A percentile compares a stretch with the other conserved stretches of the same genome.
phyloP scores from a whole-genome alignment of 2,888 invertebrate genomes.

The Oxytorus armatus region DNA sequence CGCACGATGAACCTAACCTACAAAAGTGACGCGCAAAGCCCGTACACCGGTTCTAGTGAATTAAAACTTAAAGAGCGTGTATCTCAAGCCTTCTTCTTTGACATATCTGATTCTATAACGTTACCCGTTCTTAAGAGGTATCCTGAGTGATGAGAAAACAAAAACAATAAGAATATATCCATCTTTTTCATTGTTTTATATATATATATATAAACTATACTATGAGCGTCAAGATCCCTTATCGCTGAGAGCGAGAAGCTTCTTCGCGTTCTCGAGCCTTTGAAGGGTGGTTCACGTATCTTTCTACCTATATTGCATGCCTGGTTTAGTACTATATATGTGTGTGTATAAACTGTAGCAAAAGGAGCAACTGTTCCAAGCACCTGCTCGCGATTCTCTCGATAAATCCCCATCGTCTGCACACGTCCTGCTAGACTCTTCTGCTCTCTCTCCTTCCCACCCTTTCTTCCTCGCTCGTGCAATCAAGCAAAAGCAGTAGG shows the following conservation, averaged over 20 bases:
- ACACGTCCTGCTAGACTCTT: slow-evolving; percentile 31
- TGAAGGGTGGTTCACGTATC: slow-evolving; percentile 31
- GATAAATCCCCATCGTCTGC: slow-evolving; percentile 56
- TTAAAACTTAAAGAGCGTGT: background rate
- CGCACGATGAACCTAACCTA: no score
- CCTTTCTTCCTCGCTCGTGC: background rate
- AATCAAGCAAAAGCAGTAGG: slow-evolving; percentile 18
- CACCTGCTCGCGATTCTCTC: slow-evolving; percentile 65
- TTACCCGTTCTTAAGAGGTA: background rate
- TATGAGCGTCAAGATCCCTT: slow-evolving; percentile 21
- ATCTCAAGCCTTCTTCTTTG: background rate
- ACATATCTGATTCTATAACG: background rate
- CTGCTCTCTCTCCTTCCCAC: background rate
- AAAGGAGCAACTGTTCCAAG: slow-evolving; percentile 58
- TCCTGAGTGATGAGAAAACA: background rate
- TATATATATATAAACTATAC: background rate
- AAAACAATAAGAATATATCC: background rate
- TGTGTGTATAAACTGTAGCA: background rate
- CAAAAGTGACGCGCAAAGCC: no score
- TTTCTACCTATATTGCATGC: slow-evolving; percentile 1
- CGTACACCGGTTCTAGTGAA: background rate
- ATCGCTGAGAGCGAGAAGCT: slow-evolving; percentile 29
- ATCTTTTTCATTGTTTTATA: background rate
- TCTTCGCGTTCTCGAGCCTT: slow-evolving; percentile 24
- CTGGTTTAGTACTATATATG: slow-evolving; percentile 13